phyloP scores from a whole-genome alignment of 2,113 vertebrate genomes.

The Notothenia rossii region DNA sequence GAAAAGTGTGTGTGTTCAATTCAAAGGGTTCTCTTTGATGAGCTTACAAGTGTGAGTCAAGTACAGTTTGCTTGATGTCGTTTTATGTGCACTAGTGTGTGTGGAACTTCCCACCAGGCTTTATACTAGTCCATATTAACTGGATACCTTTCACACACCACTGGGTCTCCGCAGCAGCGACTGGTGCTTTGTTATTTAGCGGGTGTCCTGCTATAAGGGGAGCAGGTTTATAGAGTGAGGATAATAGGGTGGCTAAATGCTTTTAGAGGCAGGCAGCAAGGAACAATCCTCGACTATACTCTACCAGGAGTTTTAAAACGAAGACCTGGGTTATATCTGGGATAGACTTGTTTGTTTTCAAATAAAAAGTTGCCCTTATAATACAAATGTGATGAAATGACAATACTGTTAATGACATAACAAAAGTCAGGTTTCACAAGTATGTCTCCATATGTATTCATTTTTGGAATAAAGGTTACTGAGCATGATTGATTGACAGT shows the following conservation, averaged over 20 bases:
- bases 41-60: constrained; percentile 62
- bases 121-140: constrained; percentile 13
- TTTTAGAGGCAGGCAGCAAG: constrained; percentile 13
- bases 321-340: not conserved
- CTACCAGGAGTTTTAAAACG: constrained; percentile 4
- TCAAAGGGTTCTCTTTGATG: constrained; percentile 66
- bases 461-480: too few species aligned
- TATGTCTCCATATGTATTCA: not conserved
- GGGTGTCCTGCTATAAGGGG: constrained; percentile 36
- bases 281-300: constrained; percentile 27
- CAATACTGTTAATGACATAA: not conserved
- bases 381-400: not conserved
- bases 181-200: constrained; percentile 61
- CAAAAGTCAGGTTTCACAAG: not conserved
- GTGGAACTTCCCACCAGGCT: constrained; percentile 34
- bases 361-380: not conserved
- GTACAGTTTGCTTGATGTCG: constrained; percentile 63
- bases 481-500: too few species aligned
- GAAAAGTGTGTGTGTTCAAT: constrained; percentile 39
- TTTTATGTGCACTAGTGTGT: constrained; percentile 47
- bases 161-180: constrained; percentile 34
- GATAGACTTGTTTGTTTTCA: not conserved
- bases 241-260: constrained; percentile 46
- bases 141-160: constrained; percentile 52
- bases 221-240: constrained; percentile 24